Evolutionary conservation across 1,140 invertebrate genomes (phyloP).

Genomic region (Leptestheria dahalacensis): DNA sequence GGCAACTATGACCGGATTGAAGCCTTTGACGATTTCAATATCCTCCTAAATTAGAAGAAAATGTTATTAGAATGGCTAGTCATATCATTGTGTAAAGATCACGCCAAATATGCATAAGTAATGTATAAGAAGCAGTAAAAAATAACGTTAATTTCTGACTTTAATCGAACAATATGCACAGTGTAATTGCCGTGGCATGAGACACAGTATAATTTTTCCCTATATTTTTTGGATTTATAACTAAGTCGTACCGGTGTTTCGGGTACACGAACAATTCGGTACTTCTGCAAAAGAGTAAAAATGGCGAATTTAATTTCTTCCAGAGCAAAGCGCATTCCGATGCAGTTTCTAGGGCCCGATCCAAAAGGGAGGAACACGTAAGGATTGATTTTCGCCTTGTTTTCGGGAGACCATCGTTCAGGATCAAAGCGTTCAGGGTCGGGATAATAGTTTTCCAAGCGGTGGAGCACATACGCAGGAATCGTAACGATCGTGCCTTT

Average conservation of each 20-base stretch:
- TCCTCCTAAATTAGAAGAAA: neutral
- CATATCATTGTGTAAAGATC: neutral
- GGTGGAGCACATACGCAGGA: constrained; percentile 43
- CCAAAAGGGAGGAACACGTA: constrained; percentile 41
- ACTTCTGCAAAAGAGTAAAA: constrained; percentile 4
- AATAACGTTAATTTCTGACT: too few species aligned
- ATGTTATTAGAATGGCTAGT: neutral
- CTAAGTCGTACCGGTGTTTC: constrained; percentile 13
- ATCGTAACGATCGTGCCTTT: constrained; percentile 42
- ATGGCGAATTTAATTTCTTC: constrained; percentile 23
- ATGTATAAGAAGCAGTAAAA: too few species aligned
- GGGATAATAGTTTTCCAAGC: constrained; percentile 38
- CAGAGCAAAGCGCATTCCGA: constrained; percentile 33
- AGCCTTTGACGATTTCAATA: neutral
- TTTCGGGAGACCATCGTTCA: constrained; percentile 27
- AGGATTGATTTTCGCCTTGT: constrained; percentile 27
- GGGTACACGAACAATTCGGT: neutral
- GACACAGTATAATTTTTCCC: too few species aligned
- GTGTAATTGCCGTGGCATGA: too few species aligned
- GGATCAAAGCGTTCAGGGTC: constrained; percentile 44
- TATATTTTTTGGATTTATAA: too few species aligned
- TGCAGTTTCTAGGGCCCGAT: constrained; percentile 37
- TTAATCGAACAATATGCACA: too few species aligned
- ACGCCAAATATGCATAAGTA: too few species aligned
- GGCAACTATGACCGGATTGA: neutral